phyloP scores from a whole-genome alignment of 2,888 invertebrate species.

The Maniola hyperantus region DNA sequence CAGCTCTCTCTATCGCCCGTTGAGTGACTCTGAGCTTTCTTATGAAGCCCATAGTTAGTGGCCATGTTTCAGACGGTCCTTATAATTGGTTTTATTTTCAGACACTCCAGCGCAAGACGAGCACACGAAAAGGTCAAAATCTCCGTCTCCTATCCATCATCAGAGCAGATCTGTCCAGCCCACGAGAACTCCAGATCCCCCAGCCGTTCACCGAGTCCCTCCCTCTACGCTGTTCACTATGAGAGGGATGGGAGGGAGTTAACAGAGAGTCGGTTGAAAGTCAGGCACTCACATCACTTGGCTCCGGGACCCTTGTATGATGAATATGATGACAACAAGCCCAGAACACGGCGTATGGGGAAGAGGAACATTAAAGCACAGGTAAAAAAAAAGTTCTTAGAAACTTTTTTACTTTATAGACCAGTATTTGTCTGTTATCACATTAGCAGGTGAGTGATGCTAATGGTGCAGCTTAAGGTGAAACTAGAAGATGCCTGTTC shows the following conservation, averaged over 20 bases:
- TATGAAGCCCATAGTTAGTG: too few relatives aligned
- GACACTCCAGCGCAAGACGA: conserved; percentile 84
- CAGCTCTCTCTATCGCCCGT: too few relatives aligned
- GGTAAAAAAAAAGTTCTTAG: conserved; percentile 68
- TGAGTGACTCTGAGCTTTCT: too few relatives aligned
- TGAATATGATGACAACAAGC: conserved; percentile 74
- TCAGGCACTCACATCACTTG: conserved; percentile 71
- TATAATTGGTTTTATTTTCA: conserved; percentile 51
- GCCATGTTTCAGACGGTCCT: too few relatives aligned
- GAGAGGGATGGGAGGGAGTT: conserved; percentile 85
- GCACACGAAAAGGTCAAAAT: conserved; percentile 92
- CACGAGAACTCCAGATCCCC: conserved; percentile 71
- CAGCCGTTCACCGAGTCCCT: conserved; percentile 69
- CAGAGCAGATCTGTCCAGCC: conserved; percentile 84
- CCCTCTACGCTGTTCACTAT: conserved; percentile 86
- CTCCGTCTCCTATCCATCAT: conserved; percentile 92
- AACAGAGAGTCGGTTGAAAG: conserved; percentile 84
- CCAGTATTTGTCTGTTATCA: too few relatives aligned
- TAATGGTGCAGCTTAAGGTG: too few relatives aligned
- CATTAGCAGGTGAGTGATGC: too few relatives aligned
- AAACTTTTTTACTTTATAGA: too few relatives aligned
- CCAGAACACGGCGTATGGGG: conserved; percentile 88
- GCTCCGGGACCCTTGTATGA: conserved; percentile 76
- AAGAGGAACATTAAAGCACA: conserved; percentile 95
- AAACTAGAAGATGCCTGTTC: too few relatives aligned